Evolutionary conservation across 2,888 invertebrate species (phyloP).

Genomic region (Plutella xylostella): DNA sequence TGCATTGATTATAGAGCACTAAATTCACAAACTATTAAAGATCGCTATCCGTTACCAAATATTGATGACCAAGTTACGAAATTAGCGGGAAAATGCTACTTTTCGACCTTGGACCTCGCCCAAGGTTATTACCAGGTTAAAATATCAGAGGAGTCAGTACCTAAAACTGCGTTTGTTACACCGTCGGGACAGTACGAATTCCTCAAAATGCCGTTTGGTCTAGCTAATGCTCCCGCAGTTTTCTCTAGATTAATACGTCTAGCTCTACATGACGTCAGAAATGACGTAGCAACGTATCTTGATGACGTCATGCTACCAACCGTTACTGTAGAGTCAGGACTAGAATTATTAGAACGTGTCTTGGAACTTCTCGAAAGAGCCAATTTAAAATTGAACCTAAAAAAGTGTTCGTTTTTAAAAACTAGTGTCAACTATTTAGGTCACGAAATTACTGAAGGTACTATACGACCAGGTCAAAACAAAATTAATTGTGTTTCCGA

Average conservation of each 20-base stretch:
- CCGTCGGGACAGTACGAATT: background rate
- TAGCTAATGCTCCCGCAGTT: background rate
- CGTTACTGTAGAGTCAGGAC: background rate
- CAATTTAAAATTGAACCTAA: background rate
- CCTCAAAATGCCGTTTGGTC: background rate
- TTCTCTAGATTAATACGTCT: background rate
- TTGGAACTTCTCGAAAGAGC: background rate
- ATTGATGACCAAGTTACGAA: conserved; percentile 5
- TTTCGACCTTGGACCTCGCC: background rate
- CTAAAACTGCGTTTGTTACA: background rate
- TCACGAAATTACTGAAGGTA: background rate
- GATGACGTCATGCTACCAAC: conserved; percentile 1
- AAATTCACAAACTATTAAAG: conserved; percentile 9
- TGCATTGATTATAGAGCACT: conserved; percentile 8
- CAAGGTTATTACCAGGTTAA: conserved; percentile 4
- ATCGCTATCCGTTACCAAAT: background rate
- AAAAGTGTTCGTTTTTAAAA: background rate
- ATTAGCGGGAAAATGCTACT: background rate
- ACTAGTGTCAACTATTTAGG: conserved; percentile 2
- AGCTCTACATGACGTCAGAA: background rate
- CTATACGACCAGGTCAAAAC: background rate
- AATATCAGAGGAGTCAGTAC: background rate
- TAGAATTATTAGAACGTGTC: background rate
- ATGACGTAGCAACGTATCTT: background rate
- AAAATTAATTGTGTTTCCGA: background rate